A percentile compares a stretch with the other conserved stretches of the same genome.
Conservation (phyloP, 2,888 invertebrate species). For the Agonopterix alstromeriana region DNA sequence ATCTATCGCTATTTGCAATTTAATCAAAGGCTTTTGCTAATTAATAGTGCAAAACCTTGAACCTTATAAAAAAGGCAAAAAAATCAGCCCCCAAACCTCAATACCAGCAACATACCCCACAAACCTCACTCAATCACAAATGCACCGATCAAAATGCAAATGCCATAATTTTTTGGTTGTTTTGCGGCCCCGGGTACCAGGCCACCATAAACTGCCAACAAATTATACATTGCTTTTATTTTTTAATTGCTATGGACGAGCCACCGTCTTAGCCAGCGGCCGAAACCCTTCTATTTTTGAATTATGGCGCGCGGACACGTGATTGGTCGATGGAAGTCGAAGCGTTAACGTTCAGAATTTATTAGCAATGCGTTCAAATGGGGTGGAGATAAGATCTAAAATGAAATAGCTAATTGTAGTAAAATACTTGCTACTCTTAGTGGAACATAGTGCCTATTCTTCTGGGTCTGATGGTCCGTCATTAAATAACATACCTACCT, state of each 20-base stretch:
- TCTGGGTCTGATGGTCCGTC: too few species aligned
- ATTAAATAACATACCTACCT: too few species aligned
- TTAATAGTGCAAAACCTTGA: too few species aligned
- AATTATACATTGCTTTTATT: conserved; percentile 69
- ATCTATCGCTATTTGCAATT: too few species aligned
- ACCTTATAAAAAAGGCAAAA: too few species aligned
- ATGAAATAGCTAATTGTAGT: conserved; percentile 7
- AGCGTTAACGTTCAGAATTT: conserved; percentile 31
- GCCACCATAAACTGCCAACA: conserved; percentile 65
- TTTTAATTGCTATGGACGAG: conserved; percentile 67
- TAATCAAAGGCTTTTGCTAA: too few species aligned
- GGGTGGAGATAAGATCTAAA: conserved; percentile 40
- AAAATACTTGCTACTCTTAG: background rate
- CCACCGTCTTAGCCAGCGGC: conserved; percentile 68
- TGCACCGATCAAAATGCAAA: conserved; percentile 66
- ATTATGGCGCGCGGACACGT: conserved; percentile 64
- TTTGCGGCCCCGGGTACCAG: conserved; percentile 42
- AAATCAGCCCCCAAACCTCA: too few species aligned
- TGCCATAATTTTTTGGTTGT: conserved; percentile 39
- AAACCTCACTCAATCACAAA: conserved; percentile 63
- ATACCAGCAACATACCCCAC: background rate
- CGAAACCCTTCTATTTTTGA: conserved; percentile 62
- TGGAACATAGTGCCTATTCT: too few species aligned
- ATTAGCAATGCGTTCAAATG: conserved; percentile 33
- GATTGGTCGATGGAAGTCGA: conserved; percentile 49